These are phyloP conservation scores for Ailuropoda melanoleuca DNA, from an alignment of 2,113 vertebrate species.

Conservation along the genomic window DNA sequence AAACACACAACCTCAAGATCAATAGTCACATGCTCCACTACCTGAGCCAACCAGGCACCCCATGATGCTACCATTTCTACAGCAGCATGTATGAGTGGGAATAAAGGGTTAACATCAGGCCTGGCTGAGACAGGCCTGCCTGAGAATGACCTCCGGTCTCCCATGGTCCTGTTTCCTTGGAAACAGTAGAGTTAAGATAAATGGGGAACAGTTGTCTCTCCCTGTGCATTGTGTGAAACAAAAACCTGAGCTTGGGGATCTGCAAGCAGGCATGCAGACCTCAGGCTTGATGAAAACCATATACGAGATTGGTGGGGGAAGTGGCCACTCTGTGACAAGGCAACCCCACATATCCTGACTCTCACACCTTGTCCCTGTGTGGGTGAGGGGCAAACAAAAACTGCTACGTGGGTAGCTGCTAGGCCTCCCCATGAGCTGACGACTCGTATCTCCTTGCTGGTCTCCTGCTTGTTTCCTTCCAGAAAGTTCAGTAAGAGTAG, in stretches of 20 bases:
- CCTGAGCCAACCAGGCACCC: not conserved
- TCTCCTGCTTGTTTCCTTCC: not conserved
- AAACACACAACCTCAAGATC: not conserved
- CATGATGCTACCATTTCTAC: not conserved
- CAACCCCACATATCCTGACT: slow-evolving; percentile 1
- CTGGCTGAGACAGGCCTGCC: not conserved
- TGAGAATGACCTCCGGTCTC: slow-evolving; percentile 63
- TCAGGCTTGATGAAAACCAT: slow-evolving; percentile 58
- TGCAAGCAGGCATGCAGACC: not conserved
- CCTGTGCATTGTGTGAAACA: slow-evolving; percentile 50
- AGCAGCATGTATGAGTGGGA: not conserved
- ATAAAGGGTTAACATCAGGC: slow-evolving; percentile 66
- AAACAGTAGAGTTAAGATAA: slow-evolving; percentile 69
- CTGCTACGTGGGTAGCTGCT: not conserved
- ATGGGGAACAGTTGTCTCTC: slow-evolving; percentile 63
- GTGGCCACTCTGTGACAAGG: not conserved
- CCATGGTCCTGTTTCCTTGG: slow-evolving; percentile 63
- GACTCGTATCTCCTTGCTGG: not conserved
- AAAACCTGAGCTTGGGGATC: slow-evolving; percentile 30
- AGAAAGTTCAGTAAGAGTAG: not conserved
- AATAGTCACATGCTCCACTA: not conserved
- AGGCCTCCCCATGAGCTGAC: not conserved
- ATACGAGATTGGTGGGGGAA: not conserved
- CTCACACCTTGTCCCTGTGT: not conserved
- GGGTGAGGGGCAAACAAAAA: not conserved